Conservation (phyloP, 2,797 vertebrate genomes). For the Crax fasciolata region DNA sequence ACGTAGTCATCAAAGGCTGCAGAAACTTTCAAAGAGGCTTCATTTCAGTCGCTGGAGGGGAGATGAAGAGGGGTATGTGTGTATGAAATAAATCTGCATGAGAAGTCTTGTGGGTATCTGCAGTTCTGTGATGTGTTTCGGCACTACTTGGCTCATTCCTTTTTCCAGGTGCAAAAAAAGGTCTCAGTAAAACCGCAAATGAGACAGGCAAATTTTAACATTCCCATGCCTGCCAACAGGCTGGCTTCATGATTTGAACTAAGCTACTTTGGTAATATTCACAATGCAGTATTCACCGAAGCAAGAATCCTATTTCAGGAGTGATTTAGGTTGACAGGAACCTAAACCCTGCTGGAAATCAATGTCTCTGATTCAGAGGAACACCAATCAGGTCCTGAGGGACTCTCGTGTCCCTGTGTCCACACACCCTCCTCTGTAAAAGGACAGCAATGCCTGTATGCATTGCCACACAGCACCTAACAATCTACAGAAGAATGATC, state of each 20-base stretch:
- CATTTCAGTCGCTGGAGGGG: not conserved
- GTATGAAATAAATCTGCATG: not conserved
- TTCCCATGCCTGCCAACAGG: not conserved
- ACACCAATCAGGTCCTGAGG: not conserved
- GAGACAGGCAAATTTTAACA: not conserved
- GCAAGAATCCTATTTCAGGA: not conserved
- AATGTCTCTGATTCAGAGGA: not conserved
- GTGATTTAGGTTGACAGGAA: not conserved
- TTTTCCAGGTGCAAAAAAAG: not conserved
- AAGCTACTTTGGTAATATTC: not conserved
- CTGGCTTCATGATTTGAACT: not conserved
- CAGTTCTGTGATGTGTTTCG: not conserved
- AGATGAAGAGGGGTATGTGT: not conserved
- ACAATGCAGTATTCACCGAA: not conserved
- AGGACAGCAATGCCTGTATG: not conserved
- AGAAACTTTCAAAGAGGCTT: not conserved
- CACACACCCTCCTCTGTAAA: not conserved
- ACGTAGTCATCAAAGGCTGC: not conserved
- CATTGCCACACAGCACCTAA: not conserved
- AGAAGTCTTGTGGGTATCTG: not conserved
- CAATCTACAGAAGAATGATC: not conserved
- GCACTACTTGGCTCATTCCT: not conserved
- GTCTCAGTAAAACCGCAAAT: not conserved
- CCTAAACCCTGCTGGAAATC: not conserved
- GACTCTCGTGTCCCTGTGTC: not conserved